phyloP scores from a whole-genome alignment of 2,113 vertebrate genomes.

The Hucho hucho region DNA sequence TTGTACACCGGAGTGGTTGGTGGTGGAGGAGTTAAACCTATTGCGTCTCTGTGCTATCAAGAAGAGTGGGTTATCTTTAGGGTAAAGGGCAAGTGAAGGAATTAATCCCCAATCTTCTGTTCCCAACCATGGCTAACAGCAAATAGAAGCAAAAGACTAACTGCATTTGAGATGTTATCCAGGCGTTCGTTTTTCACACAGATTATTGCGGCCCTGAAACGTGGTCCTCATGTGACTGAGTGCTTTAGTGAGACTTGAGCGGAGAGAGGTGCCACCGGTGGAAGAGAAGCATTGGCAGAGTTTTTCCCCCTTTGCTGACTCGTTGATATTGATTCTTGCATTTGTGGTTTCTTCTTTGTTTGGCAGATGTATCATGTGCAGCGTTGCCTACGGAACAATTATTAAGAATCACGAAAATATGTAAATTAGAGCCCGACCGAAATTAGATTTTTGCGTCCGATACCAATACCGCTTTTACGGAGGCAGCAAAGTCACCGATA shows the following conservation, averaged over 20 bases:
- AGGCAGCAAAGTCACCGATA: too few relatives aligned
- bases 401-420: conserved; percentile 81
- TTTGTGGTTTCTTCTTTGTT: conserved; percentile 11
- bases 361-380: conserved; percentile 50
- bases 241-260: conserved; percentile 9
- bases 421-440: conserved; percentile 69
- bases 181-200: background rate
- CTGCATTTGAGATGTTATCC: background rate
- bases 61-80: background rate
- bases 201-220: background rate
- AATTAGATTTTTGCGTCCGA: too few relatives aligned
- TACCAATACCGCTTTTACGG: too few relatives aligned
- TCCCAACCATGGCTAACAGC: background rate
- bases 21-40: background rate
- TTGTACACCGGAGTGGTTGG: too few relatives aligned
- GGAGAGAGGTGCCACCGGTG: background rate
- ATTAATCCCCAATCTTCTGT: background rate
- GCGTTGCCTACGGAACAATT: conserved; percentile 76
- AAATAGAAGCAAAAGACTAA: background rate
- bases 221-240: background rate
- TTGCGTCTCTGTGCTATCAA: background rate
- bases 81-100: background rate
- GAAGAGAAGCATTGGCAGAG: background rate
- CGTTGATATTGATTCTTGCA: background rate
- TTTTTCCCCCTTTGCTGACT: background rate